Conservation (phyloP, 2,113 vertebrate species). For the Phaetusa simplex region DNA sequence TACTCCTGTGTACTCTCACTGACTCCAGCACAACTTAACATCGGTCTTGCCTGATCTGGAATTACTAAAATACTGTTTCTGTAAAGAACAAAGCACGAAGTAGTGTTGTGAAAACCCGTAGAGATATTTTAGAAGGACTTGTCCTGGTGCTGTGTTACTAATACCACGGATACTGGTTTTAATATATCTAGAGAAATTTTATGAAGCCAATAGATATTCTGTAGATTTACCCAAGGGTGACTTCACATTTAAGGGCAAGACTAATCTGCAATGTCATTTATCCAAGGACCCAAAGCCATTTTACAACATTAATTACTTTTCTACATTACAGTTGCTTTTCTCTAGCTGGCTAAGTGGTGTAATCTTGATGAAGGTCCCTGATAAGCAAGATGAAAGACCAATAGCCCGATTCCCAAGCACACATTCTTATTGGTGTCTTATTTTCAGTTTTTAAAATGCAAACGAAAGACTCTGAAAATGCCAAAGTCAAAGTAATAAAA, state of each 20-base stretch:
- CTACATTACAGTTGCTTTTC: background rate
- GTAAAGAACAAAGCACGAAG: background rate
- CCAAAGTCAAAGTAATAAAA: background rate
- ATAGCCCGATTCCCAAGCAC: background rate
- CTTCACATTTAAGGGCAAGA: background rate
- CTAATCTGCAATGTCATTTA: background rate
- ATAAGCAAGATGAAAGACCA: background rate
- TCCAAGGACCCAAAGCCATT: background rate
- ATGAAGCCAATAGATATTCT: background rate
- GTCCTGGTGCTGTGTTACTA: background rate
- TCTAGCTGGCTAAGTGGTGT: background rate
- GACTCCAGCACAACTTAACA: background rate
- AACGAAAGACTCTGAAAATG: background rate
- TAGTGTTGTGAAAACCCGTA: background rate
- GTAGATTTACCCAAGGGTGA: background rate
- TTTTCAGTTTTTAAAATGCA: background rate
- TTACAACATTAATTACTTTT: conserved; percentile 14
- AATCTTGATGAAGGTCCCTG: conserved; percentile 1
- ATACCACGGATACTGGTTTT: background rate
- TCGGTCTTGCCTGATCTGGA: background rate
- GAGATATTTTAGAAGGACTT: background rate
- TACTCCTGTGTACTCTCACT: background rate
- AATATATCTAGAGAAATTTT: background rate
- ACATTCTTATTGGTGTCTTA: background rate
- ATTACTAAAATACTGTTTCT: background rate